Conservation (phyloP, 1,140 invertebrate species). For the Holcopasites calliopsidis region DNA sequence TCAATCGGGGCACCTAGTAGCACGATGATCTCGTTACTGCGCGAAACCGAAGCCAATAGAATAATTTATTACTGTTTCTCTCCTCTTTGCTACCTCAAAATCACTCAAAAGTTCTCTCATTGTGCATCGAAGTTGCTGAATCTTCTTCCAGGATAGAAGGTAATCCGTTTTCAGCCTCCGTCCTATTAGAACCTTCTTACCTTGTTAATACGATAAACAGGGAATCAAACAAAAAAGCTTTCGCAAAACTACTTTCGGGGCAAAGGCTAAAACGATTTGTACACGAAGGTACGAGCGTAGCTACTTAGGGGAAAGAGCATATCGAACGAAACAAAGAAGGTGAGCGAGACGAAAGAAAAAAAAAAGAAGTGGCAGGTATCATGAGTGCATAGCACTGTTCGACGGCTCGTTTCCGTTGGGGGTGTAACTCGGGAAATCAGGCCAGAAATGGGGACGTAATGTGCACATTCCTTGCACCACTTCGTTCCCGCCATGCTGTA, state of each 20-base stretch:
- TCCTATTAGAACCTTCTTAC: no score
- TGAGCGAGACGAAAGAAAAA: neutral
- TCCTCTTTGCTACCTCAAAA: no score
- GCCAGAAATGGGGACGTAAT: neutral
- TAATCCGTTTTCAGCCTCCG: no score
- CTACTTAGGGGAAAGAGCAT: neutral
- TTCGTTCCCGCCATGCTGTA: no score
- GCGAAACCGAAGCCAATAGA: neutral
- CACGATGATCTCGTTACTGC: neutral
- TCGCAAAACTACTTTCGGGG: no score
- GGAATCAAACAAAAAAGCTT: no score
- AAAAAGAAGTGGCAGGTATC: neutral
- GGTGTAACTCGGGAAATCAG: constrained; percentile 3
- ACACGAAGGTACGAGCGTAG: no score
- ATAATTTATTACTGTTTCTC: neutral
- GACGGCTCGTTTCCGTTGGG: neutral
- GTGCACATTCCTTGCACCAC: neutral
- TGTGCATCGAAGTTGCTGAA: no score
- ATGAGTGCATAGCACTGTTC: constrained; percentile 29
- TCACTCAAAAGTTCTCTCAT: no score
- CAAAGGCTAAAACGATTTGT: no score
- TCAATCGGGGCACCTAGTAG: neutral
- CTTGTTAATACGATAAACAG: no score
- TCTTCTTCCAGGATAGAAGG: no score
- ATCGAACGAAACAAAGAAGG: neutral